Evolutionary conservation across 2,113 vertebrate species (phyloP), one percentile per base, ranked within the genome.

Genomic region (Pelusios castaneus): DNA sequence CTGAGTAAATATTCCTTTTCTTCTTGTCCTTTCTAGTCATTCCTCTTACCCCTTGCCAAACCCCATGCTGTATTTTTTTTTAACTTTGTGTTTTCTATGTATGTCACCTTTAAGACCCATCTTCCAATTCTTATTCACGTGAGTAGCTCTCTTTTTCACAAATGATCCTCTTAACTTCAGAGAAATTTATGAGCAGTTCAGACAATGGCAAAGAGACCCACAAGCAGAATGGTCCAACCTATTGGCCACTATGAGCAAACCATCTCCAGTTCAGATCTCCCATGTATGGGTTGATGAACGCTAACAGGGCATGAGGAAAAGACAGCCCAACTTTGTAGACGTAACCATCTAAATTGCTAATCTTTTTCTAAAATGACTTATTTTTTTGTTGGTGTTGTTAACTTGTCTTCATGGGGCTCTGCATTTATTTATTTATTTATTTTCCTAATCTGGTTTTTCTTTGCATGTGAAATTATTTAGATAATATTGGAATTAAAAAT

Each of bases 111-210:
- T 8, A 63, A 29, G 21, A 49, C 34, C 79, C 60, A 12, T 81
- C 89, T 85, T 93, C 91, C 24, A 92, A 75, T 54, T 92, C 67
- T 63, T 83, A 76, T 88, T 84, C 84, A 24, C 51, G 80, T 63
- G 34, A 31, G 45, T 29, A 63, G 16, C 41, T 95, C 89, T 89
- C 85, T 38, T 60, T 92, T 24, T 82, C 55, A 47, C 80, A 85
- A 88, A 88, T 25, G 63, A 49, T 76, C 52, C 47, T 27, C 75
- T 55, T 92, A 91, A 52, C 19, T 60, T 90, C 92, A 80, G 94
- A 92, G 95, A 93, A 55, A 79, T 38, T 19, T 67, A n/a, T 19
- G 34, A 67, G 34, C 31, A 67, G 56, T 49, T 85, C 0, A 0
- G 70, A 85, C 10, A 12, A 70, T 41, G 47, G 9, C 82, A 82